Evolutionary conservation across 1,140 invertebrate genomes (phyloP).

Genomic region (Aricia agestis): DNA sequence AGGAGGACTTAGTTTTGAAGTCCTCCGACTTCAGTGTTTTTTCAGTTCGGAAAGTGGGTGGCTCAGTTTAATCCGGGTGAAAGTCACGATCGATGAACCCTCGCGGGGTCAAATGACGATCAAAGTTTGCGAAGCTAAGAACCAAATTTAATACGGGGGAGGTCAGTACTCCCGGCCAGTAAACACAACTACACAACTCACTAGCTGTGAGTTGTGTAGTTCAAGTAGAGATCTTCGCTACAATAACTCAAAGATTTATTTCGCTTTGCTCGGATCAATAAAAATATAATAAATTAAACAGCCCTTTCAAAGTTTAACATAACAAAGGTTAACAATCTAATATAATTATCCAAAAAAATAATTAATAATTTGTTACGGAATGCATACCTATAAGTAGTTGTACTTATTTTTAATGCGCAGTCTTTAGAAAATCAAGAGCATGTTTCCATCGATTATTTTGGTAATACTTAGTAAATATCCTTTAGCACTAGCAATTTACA

Average conservation of each 20-base stretch:
- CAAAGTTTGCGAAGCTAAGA: constrained; percentile 71
- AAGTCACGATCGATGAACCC: constrained; percentile 73
- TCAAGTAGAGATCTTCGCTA: neutral
- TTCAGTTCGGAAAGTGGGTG: constrained; percentile 75
- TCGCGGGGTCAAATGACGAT: constrained; percentile 63
- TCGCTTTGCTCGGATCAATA: too few species aligned
- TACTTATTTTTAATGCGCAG: too few species aligned
- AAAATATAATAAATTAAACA: too few species aligned
- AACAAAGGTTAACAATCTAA: too few species aligned
- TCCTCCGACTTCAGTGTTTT: constrained; percentile 70
- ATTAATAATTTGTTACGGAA: too few species aligned
- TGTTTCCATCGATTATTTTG: too few species aligned
- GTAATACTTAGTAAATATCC: too few species aligned
- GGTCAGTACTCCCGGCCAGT: constrained; percentile 46
- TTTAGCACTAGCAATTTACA: too few species aligned
- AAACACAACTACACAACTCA: constrained; percentile 35
- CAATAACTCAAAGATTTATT: neutral
- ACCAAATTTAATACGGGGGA: constrained; percentile 69
- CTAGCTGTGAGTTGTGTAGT: neutral
- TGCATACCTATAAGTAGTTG: too few species aligned
- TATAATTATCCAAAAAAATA: too few species aligned
- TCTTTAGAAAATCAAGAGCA: too few species aligned
- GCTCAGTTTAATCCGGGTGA: constrained; percentile 74
- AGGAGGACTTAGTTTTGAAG: constrained; percentile 75
- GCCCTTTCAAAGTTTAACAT: too few species aligned